A percentile compares a stretch with the other conserved stretches of the same genome.
These are phyloP conservation scores for Solenopsis invicta DNA, from an alignment of 1,140 invertebrate genomes.

Conservation along the genomic window DNA sequence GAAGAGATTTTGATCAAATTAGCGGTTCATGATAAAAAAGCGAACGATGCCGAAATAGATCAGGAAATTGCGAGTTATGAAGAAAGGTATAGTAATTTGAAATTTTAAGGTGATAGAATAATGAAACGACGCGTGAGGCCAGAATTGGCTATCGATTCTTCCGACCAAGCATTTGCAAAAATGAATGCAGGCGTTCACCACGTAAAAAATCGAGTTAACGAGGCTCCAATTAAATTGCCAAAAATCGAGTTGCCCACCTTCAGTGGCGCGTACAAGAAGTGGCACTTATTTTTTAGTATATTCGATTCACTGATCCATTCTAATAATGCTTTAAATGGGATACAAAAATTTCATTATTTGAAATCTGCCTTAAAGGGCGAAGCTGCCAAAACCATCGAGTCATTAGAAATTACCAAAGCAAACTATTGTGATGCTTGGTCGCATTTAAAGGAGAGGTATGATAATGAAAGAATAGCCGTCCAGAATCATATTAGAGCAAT, in stretches of 20 bases:
- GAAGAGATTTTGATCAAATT: neutral
- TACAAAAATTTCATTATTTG: conserved; percentile 71
- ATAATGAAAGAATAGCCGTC: conserved; percentile 25
- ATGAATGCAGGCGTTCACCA: too few relatives aligned
- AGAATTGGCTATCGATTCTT: neutral
- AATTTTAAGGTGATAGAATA: neutral
- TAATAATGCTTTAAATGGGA: conserved; percentile 11
- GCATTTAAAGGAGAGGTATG: conserved; percentile 52
- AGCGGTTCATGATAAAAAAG: neutral
- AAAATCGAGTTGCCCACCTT: conserved; percentile 49
- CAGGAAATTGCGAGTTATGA: neutral
- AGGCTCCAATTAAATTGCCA: conserved; percentile 47
- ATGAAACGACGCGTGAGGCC: neutral
- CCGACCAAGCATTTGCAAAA: too few relatives aligned
- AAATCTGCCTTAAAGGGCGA: conserved; percentile 46
- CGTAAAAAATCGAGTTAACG: too few relatives aligned
- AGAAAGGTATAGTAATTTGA: neutral
- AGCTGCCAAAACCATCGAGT: conserved; percentile 47
- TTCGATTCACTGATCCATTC: conserved; percentile 60
- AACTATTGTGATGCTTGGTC: conserved; percentile 43
- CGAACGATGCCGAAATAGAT: neutral
- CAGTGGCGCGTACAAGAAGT: conserved; percentile 58
- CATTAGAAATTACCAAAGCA: neutral
- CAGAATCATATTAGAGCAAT: conserved; percentile 46
- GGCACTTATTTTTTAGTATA: conserved; percentile 60